Evolutionary conservation across 2,797 vertebrate species (phyloP).

Genomic region (Mormyrus hasselquistii): DNA sequence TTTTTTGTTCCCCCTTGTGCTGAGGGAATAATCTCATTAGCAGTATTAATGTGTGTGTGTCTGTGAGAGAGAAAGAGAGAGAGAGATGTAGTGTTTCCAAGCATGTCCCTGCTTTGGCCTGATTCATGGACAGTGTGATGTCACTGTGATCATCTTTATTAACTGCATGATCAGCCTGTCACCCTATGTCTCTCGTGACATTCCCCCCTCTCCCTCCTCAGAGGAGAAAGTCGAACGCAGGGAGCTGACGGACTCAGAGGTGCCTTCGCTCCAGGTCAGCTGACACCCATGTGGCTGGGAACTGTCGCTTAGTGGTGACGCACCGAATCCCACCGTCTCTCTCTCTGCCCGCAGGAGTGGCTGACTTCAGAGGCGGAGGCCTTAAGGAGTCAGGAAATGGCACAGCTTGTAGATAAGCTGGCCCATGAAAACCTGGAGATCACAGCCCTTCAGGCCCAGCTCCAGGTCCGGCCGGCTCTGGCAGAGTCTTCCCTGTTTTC

Average conservation of each 20-base stretch:
- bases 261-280: slow-evolving; percentile 51
- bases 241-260: slow-evolving; percentile 50
- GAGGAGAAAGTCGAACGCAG: slow-evolving; percentile 50
- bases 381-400: slow-evolving; percentile 12
- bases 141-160: not conserved
- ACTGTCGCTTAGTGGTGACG: slow-evolving; percentile 9
- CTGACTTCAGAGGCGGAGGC: not conserved
- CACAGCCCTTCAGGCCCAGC: slow-evolving; percentile 68
- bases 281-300: not conserved
- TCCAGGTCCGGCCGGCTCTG: slow-evolving; percentile 67
- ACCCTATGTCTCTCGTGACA: slow-evolving; percentile 15
- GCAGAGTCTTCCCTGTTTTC: not conserved
- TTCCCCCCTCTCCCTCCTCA: slow-evolving; percentile 31
- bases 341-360: slow-evolving; percentile 10
- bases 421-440: slow-evolving; percentile 73
- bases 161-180: not conserved
- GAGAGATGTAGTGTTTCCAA: not conserved
- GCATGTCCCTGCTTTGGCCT: not conserved
- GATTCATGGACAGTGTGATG: not conserved
- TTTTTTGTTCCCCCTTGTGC: not conserved
- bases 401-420: slow-evolving; percentile 67
- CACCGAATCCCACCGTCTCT: slow-evolving; percentile 13
- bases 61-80: not conserved
- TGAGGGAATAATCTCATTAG: slow-evolving; percentile 4
- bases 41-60: not conserved